A percentile compares a stretch with the other conserved stretches of the same genome.
These are phyloP conservation scores for Bujurquina vittata DNA, from an alignment of 2,113 vertebrate genomes.

Conservation along the genomic window DNA sequence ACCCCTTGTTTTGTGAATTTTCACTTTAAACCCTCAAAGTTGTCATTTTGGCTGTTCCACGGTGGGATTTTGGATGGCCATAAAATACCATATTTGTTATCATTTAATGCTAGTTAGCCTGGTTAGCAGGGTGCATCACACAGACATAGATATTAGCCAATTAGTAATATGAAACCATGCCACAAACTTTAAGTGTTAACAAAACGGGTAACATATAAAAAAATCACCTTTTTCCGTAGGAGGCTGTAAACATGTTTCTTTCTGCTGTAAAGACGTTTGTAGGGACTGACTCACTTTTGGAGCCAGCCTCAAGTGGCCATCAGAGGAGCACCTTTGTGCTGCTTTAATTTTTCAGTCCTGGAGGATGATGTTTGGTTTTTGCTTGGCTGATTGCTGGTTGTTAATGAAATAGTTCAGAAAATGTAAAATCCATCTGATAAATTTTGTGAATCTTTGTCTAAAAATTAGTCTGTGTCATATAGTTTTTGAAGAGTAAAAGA, in stretches of 20 bases:
- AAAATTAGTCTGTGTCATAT: accelerated
- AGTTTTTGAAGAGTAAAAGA: not conserved
- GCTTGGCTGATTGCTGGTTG: not conserved
- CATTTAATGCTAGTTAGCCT: not conserved
- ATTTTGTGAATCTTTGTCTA: not conserved
- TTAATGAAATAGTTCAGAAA: too few relatives aligned
- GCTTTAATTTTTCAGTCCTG: not conserved
- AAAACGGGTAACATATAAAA: not conserved
- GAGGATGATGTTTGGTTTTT: not conserved
- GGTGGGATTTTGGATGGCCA: not conserved
- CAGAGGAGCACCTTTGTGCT: not conserved
- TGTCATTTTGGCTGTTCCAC: not conserved
- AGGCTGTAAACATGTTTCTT: not conserved
- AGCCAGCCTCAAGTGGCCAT: not conserved
- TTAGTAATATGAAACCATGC: not conserved
- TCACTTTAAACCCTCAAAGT: not conserved
- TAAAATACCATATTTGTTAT: not conserved
- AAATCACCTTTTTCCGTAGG: not conserved
- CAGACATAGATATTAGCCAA: not conserved
- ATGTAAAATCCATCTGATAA: not conserved
- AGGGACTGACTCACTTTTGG: not conserved
- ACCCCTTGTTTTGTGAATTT: not conserved
- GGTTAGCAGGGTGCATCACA: not conserved
- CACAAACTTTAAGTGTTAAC: not conserved
- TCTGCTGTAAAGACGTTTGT: not conserved